Percentiles rank a stretch among this genome's conserved stretches.
These are phyloP conservation scores for Cyclopterus lumpus DNA, from an alignment of 2,797 vertebrate genomes.

Conservation along the genomic window DNA sequence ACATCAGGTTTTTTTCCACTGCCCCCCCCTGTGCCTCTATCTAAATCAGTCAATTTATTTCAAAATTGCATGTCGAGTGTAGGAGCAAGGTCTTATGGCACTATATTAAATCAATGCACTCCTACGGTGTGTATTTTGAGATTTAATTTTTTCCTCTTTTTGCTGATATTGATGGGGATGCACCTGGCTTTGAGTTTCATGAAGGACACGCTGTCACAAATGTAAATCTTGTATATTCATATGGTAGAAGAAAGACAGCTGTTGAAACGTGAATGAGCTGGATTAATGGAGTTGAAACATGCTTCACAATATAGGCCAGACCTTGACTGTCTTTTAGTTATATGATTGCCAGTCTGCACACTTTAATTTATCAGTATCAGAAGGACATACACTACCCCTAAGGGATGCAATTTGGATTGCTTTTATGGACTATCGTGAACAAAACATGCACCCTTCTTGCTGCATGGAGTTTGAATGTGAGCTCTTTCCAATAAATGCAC, in stretches of 20 bases:
- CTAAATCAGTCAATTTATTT: slow-evolving; percentile 92
- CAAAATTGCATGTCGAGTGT: slow-evolving; percentile 89
- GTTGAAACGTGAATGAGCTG: slow-evolving; percentile 79
- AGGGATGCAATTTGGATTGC: slow-evolving; percentile 66
- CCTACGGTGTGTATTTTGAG: slow-evolving; percentile 83
- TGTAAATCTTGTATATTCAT: slow-evolving; percentile 81
- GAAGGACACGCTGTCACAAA: slow-evolving; percentile 85
- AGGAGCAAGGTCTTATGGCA: slow-evolving; percentile 84
- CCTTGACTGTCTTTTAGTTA: slow-evolving; percentile 79
- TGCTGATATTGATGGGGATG: slow-evolving; percentile 85
- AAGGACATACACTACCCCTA: slow-evolving; percentile 66
- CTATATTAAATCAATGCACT: slow-evolving; percentile 89
- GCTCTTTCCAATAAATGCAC: slow-evolving; percentile 16
- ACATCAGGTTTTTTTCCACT: slow-evolving; percentile 64
- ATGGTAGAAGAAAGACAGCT: slow-evolving; percentile 70
- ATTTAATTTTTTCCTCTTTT: slow-evolving; percentile 86
- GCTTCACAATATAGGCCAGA: slow-evolving; percentile 74
- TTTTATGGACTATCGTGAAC: slow-evolving; percentile 56
- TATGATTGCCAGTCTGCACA: slow-evolving; percentile 65
- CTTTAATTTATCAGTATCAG: slow-evolving; percentile 78
- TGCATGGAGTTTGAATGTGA: slow-evolving; percentile 29
- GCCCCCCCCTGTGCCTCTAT: slow-evolving; percentile 75
- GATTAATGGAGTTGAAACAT: slow-evolving; percentile 81
- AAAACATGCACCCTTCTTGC: slow-evolving; percentile 48
- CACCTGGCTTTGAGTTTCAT: slow-evolving; percentile 83